phyloP scores from a whole-genome alignment of 2,888 invertebrate species.

The Malthinus seriepunctatus region DNA sequence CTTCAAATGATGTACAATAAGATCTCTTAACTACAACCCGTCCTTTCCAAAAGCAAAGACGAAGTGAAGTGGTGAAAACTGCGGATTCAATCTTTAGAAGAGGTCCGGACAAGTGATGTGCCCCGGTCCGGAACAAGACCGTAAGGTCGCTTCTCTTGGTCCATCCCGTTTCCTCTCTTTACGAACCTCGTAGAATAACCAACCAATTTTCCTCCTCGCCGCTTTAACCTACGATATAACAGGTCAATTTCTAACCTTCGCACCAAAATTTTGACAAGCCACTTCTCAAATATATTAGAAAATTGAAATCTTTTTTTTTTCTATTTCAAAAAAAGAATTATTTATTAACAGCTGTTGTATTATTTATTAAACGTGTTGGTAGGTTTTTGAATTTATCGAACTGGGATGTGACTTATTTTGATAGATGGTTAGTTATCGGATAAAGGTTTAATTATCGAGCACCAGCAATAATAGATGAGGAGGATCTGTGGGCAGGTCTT shows the following conservation, averaged over 20 bases:
- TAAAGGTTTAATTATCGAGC: slow-evolving; percentile 35
- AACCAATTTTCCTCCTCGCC: slow-evolving; percentile 47
- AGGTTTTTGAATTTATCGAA: slow-evolving; percentile 24
- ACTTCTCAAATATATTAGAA: slow-evolving; percentile 10
- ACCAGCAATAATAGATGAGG: slow-evolving; percentile 38
- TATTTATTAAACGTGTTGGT: slow-evolving; percentile 8
- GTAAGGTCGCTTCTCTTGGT: slow-evolving; percentile 17
- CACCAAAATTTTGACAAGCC: slow-evolving; percentile 27
- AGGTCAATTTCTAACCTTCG: slow-evolving; percentile 42
- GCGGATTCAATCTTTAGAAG: slow-evolving; percentile 43
- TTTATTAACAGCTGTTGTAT: not conserved
- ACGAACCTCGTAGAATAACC: slow-evolving; percentile 39
- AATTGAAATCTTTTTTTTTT: slow-evolving; percentile 8
- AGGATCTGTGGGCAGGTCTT: slow-evolving; percentile 40
- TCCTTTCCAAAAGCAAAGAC: slow-evolving; percentile 30
- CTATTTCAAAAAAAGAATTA: not conserved
- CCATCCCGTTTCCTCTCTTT: slow-evolving; percentile 34
- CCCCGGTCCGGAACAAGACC: slow-evolving; percentile 39
- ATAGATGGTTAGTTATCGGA: slow-evolving; percentile 29
- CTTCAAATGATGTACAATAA: slow-evolving; percentile 25
- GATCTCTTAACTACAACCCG: slow-evolving; percentile 27
- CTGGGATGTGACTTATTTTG: slow-evolving; percentile 40
- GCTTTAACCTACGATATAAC: slow-evolving; percentile 41
- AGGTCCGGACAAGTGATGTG: slow-evolving; percentile 41
- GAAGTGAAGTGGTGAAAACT: slow-evolving; percentile 37